phyloP scores from a whole-genome alignment of 1,140 invertebrate genomes.

The Colletes latitarsis region DNA sequence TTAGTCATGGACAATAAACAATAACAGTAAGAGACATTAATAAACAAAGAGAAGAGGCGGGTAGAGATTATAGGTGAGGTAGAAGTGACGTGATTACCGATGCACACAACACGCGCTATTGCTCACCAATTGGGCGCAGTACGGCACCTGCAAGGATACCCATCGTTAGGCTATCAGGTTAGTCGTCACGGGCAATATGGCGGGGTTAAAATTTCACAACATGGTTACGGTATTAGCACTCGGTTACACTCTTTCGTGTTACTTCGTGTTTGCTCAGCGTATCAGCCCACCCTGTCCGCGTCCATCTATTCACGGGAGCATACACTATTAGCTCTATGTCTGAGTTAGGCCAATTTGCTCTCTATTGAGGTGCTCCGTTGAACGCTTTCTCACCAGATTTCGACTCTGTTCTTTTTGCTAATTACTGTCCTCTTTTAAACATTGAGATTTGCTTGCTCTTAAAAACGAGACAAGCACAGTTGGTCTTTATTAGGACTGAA shows the following conservation, averaged over 20 bases:
- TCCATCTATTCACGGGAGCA: constrained; percentile 8
- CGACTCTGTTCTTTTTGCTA: background rate
- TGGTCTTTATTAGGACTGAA: background rate
- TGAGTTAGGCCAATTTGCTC: background rate
- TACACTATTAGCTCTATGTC: background rate
- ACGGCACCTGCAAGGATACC: constrained; percentile 89
- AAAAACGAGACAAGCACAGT: background rate
- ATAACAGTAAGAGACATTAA: constrained; percentile 50
- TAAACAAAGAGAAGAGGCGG: constrained; percentile 67
- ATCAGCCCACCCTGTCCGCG: constrained; percentile 10
- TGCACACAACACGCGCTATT: constrained; percentile 95
- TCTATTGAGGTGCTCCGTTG: background rate
- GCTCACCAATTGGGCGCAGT: constrained; percentile 94
- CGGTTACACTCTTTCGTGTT: constrained; percentile 1
- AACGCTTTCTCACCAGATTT: background rate
- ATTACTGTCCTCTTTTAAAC: background rate
- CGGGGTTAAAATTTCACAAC: constrained; percentile 67
- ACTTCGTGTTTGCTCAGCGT: background rate
- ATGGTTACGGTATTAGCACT: constrained; percentile 49
- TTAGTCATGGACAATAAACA: constrained; percentile 63
- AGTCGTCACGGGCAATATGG: constrained; percentile 74
- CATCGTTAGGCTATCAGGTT: constrained; percentile 82
- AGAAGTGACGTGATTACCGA: constrained; percentile 89
- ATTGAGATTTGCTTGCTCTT: background rate
- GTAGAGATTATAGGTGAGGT: constrained; percentile 78